Base-by-base conservation (phyloP, 2,113 vertebrate genomes). In the Callopanchax toddi region DNA sequence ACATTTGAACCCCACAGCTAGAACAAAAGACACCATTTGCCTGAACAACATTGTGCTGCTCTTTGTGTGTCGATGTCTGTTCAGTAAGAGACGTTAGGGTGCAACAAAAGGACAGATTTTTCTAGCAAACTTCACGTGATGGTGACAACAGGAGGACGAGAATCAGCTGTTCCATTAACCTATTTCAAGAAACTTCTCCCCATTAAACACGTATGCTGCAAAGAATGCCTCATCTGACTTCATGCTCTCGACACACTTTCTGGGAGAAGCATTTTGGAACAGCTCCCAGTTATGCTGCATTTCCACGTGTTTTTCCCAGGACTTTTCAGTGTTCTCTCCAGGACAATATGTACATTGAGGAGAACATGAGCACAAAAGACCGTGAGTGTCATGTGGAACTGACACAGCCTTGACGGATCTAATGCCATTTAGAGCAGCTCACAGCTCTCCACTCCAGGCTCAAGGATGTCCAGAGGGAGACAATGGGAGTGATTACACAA, bases 321-420 rank as follows among this genome's bases (percentile, higher is more conserved):
- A 70, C 51, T 62, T 78, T 74, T 81, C 74, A 56, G 69, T 5
- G 26, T 70, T 85, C 72, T 48, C 48, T 17, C 29, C 39, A 2
- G 4, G 70, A 89, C 87, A 87, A 89, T 76, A 66, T 85, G 74
- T 57, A 78, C 78, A 85, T 80, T 86, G 78, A 86, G 60, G 23
- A 50, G 46, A 50, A 44, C 54, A 6, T 15, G 51, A 71, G 56
- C 53, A 72, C 75, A 78, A 72, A 69, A 52, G 43, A 56, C 75
- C 29, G 54, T 2, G 76, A 58, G 66, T 32, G 80, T 85, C 82
- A 82, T 85, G 84, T 73, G 78, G 70, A 80, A 51, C 22, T 72
- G 76, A 86, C 76, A 45, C 64, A 71, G 72, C 67, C 79, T 58
- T 58, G 62, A 60, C 22, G 13, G 70, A 69, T 44, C 74, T 57